A percentile compares a stretch with the other conserved stretches of the same genome.
These are phyloP conservation scores for Aethes cnicana DNA, from an alignment of 2,888 invertebrate species.

Conservation along the genomic window DNA sequence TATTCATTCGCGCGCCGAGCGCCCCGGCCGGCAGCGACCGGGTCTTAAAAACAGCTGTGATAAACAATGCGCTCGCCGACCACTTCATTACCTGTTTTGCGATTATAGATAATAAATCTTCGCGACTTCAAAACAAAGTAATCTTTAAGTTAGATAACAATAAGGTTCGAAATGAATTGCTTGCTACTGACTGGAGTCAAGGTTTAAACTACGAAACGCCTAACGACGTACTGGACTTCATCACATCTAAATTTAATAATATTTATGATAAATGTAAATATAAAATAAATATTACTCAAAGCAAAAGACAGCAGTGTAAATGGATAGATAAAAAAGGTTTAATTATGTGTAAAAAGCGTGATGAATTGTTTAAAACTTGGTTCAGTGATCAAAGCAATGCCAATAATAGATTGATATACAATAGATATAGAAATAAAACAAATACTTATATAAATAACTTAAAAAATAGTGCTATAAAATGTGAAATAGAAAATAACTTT, in stretches of 20 bases:
- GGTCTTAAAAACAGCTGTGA: background rate
- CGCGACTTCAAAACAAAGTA: background rate
- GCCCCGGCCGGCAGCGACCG: too few species aligned
- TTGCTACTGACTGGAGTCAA: background rate
- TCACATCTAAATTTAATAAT: background rate
- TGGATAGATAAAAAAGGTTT: background rate
- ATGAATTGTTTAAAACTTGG: constrained; percentile 1
- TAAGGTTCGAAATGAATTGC: background rate
- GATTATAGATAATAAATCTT: background rate
- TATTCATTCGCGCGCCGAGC: too few species aligned
- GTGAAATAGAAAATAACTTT: background rate
- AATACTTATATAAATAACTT: too few species aligned
- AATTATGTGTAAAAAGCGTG: background rate
- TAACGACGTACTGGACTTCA: background rate
- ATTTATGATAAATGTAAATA: background rate
- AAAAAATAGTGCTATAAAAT: background rate
- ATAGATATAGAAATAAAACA: background rate
- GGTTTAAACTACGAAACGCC: background rate
- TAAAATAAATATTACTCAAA: background rate
- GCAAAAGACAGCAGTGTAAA: background rate
- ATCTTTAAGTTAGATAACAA: background rate
- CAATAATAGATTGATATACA: background rate
- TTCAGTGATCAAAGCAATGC: background rate
- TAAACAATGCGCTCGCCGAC: background rate
- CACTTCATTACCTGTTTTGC: background rate